Base-by-base conservation (phyloP, 2,888 invertebrate genomes). In the Cephus nigrinus region DNA sequence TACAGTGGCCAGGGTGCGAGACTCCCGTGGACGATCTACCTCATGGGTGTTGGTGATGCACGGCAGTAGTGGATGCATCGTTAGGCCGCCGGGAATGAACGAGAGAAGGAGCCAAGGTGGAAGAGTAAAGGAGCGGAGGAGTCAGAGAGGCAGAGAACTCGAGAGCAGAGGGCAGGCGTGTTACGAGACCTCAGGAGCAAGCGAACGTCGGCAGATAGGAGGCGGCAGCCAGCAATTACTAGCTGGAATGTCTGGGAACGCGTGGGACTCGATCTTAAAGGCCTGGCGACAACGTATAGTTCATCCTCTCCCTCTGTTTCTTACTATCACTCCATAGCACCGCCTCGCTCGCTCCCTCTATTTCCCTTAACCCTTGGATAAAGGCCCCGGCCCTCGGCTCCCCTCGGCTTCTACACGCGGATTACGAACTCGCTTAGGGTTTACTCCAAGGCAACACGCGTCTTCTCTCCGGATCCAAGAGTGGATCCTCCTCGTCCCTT, bases 191-290 rank as follows among this genome's bases (percentile, higher is more conserved):
- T 83, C 82, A 81, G 84, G 80, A 84, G 84, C 82, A 81, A 83
- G 81, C 82, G 83, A 84, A 84, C 82, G 86, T 86, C 86, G 85
- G 85, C 86, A 84, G 85, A 86, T 86, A 86, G 83, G 86, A 85
- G 87, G 84, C 87, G 87, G 89, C 89, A 89, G 87, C 86, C 86
- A 86, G 88, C 89, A 89, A 90, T 90, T 89, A 90, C 88, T 87
- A 87, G 87, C 87, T 86, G 88, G 89, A 89, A 89, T 89, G 89
- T 88, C 89, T 89, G 89, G 86, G 88, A 89, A 89, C 87, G 88
- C 88, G 89, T 89, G 89, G 88, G 88, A 89, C 88, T 87, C 86
- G 87, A 86, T 85, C 86, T 86, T 85, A 85, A 87, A 88, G 88
- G 84, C 85, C 84, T 86, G 74, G 69, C 68, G 74, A 75, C 74